These are phyloP conservation scores for Argopecten irradians DNA, from an alignment of 1,140 invertebrate species.

Conservation along the genomic window DNA sequence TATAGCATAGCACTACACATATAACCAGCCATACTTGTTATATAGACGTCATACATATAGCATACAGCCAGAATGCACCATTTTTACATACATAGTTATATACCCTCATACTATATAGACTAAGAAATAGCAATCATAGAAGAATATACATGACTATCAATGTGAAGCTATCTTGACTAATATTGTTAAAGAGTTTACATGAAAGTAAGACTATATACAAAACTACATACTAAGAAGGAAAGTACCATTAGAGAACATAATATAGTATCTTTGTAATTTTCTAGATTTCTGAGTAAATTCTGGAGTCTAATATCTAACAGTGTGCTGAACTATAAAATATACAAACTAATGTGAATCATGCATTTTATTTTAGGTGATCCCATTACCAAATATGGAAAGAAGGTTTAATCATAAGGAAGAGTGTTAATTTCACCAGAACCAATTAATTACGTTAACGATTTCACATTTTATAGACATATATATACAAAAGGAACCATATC, in stretches of 20 bases:
- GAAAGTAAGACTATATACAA: not conserved
- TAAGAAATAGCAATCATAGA: not conserved
- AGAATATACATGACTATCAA: not conserved
- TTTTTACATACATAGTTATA: not conserved
- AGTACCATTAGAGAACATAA: not conserved
- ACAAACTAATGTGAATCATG: not conserved
- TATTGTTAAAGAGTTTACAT: not conserved
- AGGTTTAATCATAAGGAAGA: not conserved
- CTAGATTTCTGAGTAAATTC: not conserved
- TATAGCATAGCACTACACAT: not conserved
- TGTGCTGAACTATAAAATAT: not conserved
- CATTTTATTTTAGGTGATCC: not conserved
- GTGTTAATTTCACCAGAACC: not conserved
- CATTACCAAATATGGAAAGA: not conserved
- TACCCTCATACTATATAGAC: not conserved
- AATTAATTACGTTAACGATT: not conserved
- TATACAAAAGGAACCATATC: too few relatives aligned
- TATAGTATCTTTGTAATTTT: too few relatives aligned
- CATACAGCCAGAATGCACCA: not conserved
- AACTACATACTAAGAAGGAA: not conserved
- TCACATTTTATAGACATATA: conserved; percentile 34
- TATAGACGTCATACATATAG: not conserved
- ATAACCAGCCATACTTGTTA: not conserved
- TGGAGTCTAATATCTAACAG: not conserved
- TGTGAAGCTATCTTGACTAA: not conserved